Evolutionary conservation across 2,113 vertebrate genomes (phyloP), one percentile per base, ranked within the genome.

Genomic region (Dicaeum eximium): DNA sequence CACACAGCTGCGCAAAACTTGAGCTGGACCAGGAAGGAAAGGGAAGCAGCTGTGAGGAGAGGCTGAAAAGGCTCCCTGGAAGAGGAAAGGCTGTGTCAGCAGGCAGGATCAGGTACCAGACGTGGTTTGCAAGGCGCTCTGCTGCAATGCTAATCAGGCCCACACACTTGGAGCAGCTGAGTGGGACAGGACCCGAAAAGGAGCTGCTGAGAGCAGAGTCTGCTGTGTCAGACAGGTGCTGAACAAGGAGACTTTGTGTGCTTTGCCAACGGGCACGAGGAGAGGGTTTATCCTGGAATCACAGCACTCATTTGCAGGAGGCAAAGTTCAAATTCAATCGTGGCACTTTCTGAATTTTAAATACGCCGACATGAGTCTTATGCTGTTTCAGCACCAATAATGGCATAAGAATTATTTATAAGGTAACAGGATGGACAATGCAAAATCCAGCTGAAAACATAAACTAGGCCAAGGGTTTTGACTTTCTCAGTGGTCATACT

Each of bases 321-420:
- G 64, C 24, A 3, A 88, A 90, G 90, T 90, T 96, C 82, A 65
- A 10, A 54, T 61, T 80, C 50, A 73, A 2, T 33, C 4, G 2
- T 1, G 8, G 20, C 58, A 25, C 37, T 80, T 90, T 33, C 75
- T 83, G 92, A 66, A 86, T 95, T 95, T 90, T 77, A 77, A 94
- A 70, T 62, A 38, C 2, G 5, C 37, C 1, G 6, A 61, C 2
- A 8, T 0, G 6, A 30, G 25, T 54, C 62, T 77, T 37, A 2
- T 0, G 1, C 69, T 73, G 37, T 47, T 88, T 88, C 57, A 45
- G 70, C 57, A 69, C 6, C 24, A 38, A 8, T 93, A 91, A 72
- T 21, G 14, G 53, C 23, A 56, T 2, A 24, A 47, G 71, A 73
- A 88, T 72, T 88, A 62, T 84, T 82, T 95, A 83, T 79, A 72